These are phyloP conservation scores for Amblyopsis hoosieri DNA, from an alignment of 2,797 vertebrate species.

Conservation along the genomic window DNA sequence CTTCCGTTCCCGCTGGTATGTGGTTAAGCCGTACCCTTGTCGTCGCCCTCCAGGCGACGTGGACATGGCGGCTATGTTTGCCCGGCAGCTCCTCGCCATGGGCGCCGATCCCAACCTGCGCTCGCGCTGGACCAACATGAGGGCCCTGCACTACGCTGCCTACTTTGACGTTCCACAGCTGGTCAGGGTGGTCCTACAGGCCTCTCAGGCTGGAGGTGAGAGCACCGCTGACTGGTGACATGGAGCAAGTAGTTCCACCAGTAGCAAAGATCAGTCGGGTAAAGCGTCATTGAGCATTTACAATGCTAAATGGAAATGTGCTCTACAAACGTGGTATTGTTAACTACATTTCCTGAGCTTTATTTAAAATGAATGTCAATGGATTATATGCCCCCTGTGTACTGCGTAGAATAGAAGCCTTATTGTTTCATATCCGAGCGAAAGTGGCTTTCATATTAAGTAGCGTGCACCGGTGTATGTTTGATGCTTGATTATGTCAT, in stretches of 20 bases:
- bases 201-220: constrained; percentile 90
- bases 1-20: background rate
- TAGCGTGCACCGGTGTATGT: background rate
- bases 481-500: background rate
- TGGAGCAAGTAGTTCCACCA: background rate
- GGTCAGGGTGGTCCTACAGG: constrained; percentile 87
- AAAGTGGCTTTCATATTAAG: too few species aligned
- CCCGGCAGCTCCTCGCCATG: constrained; percentile 85
- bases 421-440: background rate
- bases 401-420: background rate
- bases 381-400: background rate
- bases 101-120: constrained; percentile 90
- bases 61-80: constrained; percentile 87
- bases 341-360: too few species aligned
- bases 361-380: background rate
- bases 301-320: background rate
- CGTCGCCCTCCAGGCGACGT: constrained; percentile 82
- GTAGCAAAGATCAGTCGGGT: too few species aligned
- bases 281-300: too few species aligned
- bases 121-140: constrained; percentile 99
- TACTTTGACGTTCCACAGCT: constrained; percentile 97
- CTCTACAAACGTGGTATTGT: too few species aligned
- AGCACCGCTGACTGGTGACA: background rate
- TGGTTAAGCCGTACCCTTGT: background rate
- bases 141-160: constrained; percentile 94